Conservation (phyloP, 2,797 vertebrate genomes). For the Sus cebifrons region DNA sequence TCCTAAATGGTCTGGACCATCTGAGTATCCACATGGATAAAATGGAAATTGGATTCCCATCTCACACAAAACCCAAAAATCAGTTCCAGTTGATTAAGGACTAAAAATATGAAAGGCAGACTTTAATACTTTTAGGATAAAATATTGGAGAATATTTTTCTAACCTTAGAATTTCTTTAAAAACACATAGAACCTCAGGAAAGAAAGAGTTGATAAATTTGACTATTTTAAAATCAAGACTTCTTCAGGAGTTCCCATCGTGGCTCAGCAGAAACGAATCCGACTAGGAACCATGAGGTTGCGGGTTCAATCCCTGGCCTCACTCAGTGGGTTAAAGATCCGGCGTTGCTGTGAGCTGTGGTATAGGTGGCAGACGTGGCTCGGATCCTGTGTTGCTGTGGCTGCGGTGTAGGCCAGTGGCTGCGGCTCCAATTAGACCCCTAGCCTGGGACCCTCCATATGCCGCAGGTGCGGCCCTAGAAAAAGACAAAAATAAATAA, state of each 20-base stretch:
- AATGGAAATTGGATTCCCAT: constrained; percentile 16
- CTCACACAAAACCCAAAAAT: constrained; percentile 17
- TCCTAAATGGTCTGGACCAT: neutral
- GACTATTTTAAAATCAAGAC: neutral
- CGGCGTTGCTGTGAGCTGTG: no score
- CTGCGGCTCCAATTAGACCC: no score
- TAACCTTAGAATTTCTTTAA: constrained; percentile 14
- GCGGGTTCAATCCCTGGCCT: no score
- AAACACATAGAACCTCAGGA: neutral
- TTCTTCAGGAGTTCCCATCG: neutral
- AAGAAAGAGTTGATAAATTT: neutral
- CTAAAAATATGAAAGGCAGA: constrained; percentile 6
- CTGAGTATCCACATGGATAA: neutral
- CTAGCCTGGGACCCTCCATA: no score
- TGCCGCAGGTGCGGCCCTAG: no score
- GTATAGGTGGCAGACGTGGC: no score
- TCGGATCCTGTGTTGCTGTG: no score
- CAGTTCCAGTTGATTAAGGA: constrained; percentile 29
- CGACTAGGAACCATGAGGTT: no score
- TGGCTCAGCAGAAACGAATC: no score
- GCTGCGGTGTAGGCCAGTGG: no score
- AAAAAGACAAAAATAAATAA: no score
- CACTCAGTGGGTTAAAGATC: no score
- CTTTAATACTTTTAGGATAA: neutral
- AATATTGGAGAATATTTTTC: constrained; percentile 6